Evolutionary conservation across 2,797 vertebrate species (phyloP).

Genomic region (Phoeniculus purpureus): DNA sequence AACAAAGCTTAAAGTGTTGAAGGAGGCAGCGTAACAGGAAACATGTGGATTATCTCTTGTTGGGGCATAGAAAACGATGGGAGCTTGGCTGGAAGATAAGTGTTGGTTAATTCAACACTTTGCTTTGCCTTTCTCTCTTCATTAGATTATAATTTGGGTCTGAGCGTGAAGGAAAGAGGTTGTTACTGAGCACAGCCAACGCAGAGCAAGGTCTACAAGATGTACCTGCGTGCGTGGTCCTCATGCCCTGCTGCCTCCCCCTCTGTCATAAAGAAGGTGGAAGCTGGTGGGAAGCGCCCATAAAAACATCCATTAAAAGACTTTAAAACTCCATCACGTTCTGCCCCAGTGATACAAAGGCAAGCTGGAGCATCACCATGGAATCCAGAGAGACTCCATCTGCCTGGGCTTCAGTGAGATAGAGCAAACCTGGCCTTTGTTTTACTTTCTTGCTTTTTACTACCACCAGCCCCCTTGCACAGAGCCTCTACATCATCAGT

Average conservation of each 20-base stretch:
- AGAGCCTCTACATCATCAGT: not conserved
- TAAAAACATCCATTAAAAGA: slow-evolving; percentile 36
- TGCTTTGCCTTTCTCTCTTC: not conserved
- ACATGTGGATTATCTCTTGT: not conserved
- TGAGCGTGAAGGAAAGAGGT: not conserved
- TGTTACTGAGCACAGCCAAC: not conserved
- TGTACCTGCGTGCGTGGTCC: not conserved
- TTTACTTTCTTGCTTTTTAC: not conserved
- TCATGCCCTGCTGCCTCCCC: not conserved
- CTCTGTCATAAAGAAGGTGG: not conserved
- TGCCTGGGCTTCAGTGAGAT: not conserved
- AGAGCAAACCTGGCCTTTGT: not conserved
- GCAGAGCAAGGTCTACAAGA: not conserved
- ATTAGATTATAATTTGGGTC: slow-evolving; percentile 20
- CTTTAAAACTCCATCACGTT: not conserved
- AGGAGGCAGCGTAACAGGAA: slow-evolving; percentile 43
- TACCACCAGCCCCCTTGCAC: too few species aligned
- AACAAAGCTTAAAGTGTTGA: slow-evolving; percentile 38
- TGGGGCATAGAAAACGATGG: not conserved
- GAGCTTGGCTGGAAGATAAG: slow-evolving; percentile 6
- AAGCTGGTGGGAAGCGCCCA: not conserved
- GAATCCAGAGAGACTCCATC: not conserved
- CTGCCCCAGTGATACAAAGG: not conserved
- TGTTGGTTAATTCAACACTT: not conserved
- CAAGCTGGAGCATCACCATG: not conserved